Percentiles rank a stretch among this genome's conserved stretches.
Conservation (phyloP, 2,888 invertebrate genomes). For the Tortricodes alternella region DNA sequence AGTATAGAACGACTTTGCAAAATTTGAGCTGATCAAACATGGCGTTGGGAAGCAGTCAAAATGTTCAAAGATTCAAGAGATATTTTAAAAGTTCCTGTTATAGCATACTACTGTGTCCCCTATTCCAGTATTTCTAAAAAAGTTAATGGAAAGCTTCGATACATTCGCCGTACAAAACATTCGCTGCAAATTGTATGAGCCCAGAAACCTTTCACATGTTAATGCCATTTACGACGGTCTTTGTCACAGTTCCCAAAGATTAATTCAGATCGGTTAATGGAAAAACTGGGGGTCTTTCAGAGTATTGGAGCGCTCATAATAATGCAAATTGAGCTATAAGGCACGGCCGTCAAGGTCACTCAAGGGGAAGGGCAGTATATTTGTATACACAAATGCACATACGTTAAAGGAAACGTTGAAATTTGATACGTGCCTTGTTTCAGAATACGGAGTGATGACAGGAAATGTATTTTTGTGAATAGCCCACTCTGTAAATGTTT, state of each 20-base stretch:
- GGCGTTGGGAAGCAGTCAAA: too few species aligned
- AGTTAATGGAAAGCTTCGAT: too few species aligned
- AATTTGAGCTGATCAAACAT: too few species aligned
- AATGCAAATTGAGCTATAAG: slow-evolving; percentile 22
- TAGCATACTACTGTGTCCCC: too few species aligned
- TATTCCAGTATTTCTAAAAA: too few species aligned
- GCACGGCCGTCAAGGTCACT: slow-evolving; percentile 39
- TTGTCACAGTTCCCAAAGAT: background rate
- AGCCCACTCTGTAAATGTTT: background rate
- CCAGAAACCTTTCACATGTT: slow-evolving; percentile 8
- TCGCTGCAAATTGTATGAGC: background rate
- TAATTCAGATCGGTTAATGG: background rate
- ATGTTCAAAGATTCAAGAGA: too few species aligned
- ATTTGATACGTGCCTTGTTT: background rate
- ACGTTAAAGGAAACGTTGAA: slow-evolving; percentile 14
- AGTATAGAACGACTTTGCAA: too few species aligned
- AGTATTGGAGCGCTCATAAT: background rate
- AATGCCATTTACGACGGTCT: background rate
- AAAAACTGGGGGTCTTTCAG: background rate
- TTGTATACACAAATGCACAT: background rate
- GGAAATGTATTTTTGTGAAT: background rate
- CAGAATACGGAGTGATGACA: background rate
- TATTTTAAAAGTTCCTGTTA: too few species aligned
- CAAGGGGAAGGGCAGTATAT: slow-evolving; percentile 38
- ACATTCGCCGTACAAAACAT: background rate